These are phyloP conservation scores for Tachystola acroxantha DNA, from an alignment of 2,888 invertebrate species.

Conservation along the genomic window DNA sequence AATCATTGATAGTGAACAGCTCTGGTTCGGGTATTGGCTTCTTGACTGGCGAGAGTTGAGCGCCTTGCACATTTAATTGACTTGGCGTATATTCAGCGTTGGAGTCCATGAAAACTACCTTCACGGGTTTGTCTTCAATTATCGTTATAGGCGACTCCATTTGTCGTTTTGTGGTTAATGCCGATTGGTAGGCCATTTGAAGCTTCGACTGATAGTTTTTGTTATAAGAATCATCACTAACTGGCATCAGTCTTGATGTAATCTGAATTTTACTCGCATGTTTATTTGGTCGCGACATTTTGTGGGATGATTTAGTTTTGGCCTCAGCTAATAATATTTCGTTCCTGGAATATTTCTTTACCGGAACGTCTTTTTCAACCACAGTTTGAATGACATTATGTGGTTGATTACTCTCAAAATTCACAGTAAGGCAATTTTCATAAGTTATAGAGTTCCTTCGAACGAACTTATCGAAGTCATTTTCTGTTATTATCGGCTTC, in stretches of 20 bases:
- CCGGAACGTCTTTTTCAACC: constrained; percentile 41
- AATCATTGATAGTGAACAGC: constrained; percentile 34
- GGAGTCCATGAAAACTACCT: constrained; percentile 60
- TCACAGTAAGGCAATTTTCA: constrained; percentile 59
- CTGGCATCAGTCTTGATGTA: constrained; percentile 22
- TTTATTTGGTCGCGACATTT: constrained; percentile 33
- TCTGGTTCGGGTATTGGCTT: constrained; percentile 31
- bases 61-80: constrained; percentile 54
- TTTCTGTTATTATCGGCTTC: constrained; percentile 62
- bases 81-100: constrained; percentile 41
- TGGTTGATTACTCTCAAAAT: constrained; percentile 47
- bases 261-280: constrained; percentile 31
- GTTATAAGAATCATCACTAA: constrained; percentile 36
- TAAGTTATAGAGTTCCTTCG: constrained; percentile 63
- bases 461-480: constrained; percentile 69
- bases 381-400: constrained; percentile 51
- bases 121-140: constrained; percentile 69
- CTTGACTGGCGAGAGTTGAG: constrained; percentile 53
- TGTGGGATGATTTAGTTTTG: constrained; percentile 41
- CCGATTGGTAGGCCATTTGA: constrained; percentile 62
- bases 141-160: constrained; percentile 55
- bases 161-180: constrained; percentile 56
- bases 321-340: constrained; percentile 38
- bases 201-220: constrained; percentile 62
- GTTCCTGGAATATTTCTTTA: constrained; percentile 42